These are phyloP conservation scores for Palloptera scutellata DNA, from an alignment of 2,888 invertebrate species.

Conservation along the genomic window DNA sequence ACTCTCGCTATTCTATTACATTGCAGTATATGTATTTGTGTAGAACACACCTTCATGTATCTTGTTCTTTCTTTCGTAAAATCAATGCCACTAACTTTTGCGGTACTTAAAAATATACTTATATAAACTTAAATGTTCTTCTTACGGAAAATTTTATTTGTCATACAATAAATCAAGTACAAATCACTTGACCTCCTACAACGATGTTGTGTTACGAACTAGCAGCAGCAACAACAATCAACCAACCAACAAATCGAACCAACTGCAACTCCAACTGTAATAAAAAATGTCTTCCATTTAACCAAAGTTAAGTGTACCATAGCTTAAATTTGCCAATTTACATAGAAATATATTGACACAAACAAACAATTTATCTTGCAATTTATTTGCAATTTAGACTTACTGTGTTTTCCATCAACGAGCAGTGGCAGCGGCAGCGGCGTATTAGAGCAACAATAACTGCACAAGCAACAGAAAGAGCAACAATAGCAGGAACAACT, in stretches of 20 bases:
- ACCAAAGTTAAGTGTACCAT: slow-evolving; percentile 14
- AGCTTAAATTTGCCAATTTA: slow-evolving; percentile 29
- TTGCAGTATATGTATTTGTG: no score
- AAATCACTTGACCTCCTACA: slow-evolving; percentile 28
- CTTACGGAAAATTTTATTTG: slow-evolving; percentile 11
- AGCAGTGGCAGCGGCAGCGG: background rate
- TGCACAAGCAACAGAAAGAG: background rate
- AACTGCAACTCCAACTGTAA: background rate
- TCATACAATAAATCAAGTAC: slow-evolving; percentile 25
- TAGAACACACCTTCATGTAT: no score
- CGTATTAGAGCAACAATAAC: background rate
- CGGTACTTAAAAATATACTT: no score
- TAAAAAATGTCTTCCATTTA: slow-evolving; percentile 17
- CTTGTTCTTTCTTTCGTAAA: no score
- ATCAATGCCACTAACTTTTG: no score
- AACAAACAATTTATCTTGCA: slow-evolving; percentile 29
- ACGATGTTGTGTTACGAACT: slow-evolving; percentile 5
- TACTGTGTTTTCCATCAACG: slow-evolving; percentile 17
- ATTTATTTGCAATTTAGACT: slow-evolving; percentile 28
- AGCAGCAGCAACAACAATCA: background rate
- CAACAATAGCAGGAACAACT: background rate
- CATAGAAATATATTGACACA: slow-evolving; percentile 27
- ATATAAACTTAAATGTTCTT: no score
- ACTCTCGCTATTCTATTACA: no score
- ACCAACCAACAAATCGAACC: background rate